phyloP scores from a whole-genome alignment of 1,140 invertebrate genomes.

The Triops cancriformis region DNA sequence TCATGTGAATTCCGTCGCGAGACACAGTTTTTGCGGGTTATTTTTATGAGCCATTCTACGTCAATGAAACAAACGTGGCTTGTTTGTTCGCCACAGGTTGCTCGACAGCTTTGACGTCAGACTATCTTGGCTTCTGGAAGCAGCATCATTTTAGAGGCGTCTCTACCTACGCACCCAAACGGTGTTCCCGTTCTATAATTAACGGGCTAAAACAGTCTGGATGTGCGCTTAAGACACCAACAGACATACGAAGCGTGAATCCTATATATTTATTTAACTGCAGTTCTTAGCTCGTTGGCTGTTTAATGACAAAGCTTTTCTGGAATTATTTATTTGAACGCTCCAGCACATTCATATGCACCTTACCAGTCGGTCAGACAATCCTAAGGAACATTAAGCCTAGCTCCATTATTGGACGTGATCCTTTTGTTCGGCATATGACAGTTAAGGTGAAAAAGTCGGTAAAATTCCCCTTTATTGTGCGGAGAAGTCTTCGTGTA shows the following conservation, averaged over 20 bases:
- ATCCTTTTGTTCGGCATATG: no score
- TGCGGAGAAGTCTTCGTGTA: no score
- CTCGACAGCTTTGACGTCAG: not conserved
- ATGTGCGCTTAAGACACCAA: not conserved
- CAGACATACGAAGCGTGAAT: not conserved
- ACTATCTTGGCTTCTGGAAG: not conserved
- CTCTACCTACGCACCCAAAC: not conserved
- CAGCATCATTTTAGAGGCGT: not conserved
- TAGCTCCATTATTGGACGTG: no score
- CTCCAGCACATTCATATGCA: no score
- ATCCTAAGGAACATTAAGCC: no score
- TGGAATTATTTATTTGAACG: no score
- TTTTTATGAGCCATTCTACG: not conserved
- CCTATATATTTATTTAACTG: not conserved
- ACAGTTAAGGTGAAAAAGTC: no score
- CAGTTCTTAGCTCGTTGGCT: not conserved
- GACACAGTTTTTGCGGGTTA: not conserved
- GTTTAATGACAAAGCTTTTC: no score
- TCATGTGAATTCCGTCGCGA: not conserved
- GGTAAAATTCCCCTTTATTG: no score
- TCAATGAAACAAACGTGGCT: not conserved
- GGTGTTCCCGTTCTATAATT: not conserved
- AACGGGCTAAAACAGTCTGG: conserved; percentile 3
- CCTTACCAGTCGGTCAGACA: no score
- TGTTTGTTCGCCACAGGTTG: not conserved